Base-by-base conservation (phyloP, 1,140 invertebrate genomes). In the Argopecten irradians region DNA sequence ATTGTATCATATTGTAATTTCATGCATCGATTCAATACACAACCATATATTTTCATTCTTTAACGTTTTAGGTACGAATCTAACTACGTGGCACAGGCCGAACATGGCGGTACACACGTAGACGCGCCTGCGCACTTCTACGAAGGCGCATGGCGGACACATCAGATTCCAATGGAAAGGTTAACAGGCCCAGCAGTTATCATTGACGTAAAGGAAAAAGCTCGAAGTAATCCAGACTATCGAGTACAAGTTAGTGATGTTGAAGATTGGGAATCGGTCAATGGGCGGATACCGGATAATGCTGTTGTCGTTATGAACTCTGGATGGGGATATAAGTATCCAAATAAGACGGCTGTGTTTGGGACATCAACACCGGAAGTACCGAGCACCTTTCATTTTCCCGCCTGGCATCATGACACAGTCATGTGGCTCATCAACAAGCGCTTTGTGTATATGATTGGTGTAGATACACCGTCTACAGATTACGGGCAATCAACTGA, bases 271-370 rank as follows among this genome's bases (percentile, higher is more conserved):
- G 93, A 94, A 85, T n/a, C 85, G 22, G 89, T 87, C 7, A 35
- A 94, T 86, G 92, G 92, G 9, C 83, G 41, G 8, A 92, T 93
- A 43, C 92, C 93, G 8, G 36, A 91, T 41, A 89, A 89, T 13
- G 89, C 89, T 1, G 89, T 94, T 41, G 91, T 95, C 0, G 22
- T 94, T 14, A 91, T 94, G 90, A 93, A 93, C 71, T 93, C 92
- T 0, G 93, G 93, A 7, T 94, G 93, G 94, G 46, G 71, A 36
- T 28, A 84, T 11, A 91, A 90, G 13, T 93, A 92, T 39, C 92
- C 92, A n/a, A 91, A 93, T 87, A 89, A 89, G 83, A 89, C 86
- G 14, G 82, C 32, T 7, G 89, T 92, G 32, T 93, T 93, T 84
- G 90, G 89, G 35, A 89, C 90, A 0, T 28, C 85, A 16, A 83